A percentile compares a stretch with the other conserved stretches of the same genome.
Evolutionary conservation across 2,797 vertebrate genomes (phyloP).

Genomic region (Notolepis coatsorum): DNA sequence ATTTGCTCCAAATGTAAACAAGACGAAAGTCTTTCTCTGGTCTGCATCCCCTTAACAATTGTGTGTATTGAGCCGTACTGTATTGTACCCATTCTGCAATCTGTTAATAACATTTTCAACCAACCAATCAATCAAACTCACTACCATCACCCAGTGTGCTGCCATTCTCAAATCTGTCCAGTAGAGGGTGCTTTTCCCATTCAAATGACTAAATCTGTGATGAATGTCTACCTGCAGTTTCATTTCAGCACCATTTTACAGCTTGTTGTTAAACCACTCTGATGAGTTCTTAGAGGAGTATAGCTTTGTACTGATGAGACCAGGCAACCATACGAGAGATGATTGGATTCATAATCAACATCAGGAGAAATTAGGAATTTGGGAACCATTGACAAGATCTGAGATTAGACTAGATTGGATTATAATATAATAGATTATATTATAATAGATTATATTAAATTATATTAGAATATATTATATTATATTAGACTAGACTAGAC

Average conservation of each 20-base stretch:
- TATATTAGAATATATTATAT: too few relatives aligned
- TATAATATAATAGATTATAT: too few relatives aligned
- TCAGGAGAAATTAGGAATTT: conserved; percentile 58
- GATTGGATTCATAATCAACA: conserved; percentile 73
- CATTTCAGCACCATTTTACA: conserved; percentile 54
- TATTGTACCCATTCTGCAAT: too few relatives aligned
- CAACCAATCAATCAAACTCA: too few relatives aligned
- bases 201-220: conserved; percentile 56
- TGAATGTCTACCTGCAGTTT: conserved; percentile 24
- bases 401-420: conserved; percentile 35
- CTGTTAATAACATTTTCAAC: too few relatives aligned
- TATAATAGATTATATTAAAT: too few relatives aligned
- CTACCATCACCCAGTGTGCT: conserved; percentile 9
- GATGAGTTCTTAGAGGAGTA: conserved; percentile 72
- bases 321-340: conserved; percentile 72
- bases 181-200: conserved; percentile 78
- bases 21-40: too few relatives aligned
- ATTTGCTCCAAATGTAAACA: too few relatives aligned
- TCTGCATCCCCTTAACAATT: too few relatives aligned
- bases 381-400: conserved; percentile 46
- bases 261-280: conserved; percentile 72
- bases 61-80: too few relatives aligned
- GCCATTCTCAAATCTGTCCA: conserved; percentile 61
- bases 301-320: conserved; percentile 69
- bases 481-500: too few relatives aligned